Evolutionary conservation across 2,113 vertebrate species (phyloP).

Genomic region (Leucopsar rothschildi): DNA sequence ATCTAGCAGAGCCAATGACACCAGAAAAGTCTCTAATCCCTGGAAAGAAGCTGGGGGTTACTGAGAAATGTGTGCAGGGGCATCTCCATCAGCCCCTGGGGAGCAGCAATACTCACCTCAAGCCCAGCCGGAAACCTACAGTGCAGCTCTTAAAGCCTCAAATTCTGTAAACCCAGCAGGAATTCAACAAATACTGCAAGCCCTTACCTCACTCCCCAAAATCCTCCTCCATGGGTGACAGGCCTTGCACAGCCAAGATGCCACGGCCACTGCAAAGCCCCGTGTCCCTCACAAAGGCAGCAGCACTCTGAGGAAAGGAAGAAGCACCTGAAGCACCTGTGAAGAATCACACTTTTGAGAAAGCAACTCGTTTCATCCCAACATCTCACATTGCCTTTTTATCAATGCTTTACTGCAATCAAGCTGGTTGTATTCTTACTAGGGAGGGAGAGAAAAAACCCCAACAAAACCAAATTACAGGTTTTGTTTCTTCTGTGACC

Average conservation of each 20-base stretch:
- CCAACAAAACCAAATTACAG: background rate
- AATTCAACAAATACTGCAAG: background rate
- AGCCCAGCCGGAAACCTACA: background rate
- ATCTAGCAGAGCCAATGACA: background rate
- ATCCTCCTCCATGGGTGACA: fast-evolving
- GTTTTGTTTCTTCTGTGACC: background rate
- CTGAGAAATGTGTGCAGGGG: background rate
- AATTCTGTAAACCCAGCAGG: background rate
- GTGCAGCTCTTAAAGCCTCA: background rate
- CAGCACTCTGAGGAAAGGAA: background rate
- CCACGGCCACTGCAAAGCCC: background rate
- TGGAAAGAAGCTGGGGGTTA: background rate
- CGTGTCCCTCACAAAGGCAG: no score
- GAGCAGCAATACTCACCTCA: background rate
- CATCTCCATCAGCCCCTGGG: background rate
- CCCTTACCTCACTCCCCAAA: fast-evolving
- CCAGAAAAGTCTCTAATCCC: background rate
- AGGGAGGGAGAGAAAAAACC: background rate
- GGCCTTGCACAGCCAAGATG: background rate
- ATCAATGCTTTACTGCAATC: background rate
- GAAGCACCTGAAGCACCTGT: background rate
- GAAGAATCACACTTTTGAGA: background rate
- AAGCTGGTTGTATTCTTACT: background rate
- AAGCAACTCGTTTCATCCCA: background rate
- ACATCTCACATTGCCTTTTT: background rate